Evolutionary conservation across 2,888 invertebrate genomes (phyloP).

Genomic region (Ectobius pallidus): DNA sequence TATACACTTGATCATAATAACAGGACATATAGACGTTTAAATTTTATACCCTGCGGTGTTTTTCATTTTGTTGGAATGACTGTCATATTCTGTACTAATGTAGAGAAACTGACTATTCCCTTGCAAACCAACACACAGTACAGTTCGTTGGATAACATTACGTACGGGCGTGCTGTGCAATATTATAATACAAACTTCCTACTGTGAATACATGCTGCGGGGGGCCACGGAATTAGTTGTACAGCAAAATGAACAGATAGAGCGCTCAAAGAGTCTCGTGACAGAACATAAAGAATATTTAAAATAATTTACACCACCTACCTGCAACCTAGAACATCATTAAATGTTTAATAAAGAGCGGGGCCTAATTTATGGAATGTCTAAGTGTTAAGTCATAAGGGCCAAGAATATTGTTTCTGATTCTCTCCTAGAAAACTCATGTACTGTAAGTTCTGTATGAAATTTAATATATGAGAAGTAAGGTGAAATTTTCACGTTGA

Average conservation of each 20-base stretch:
- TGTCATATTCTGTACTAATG: not conserved
- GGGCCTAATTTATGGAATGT: no score
- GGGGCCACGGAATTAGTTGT: not conserved
- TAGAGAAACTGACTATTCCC: constrained; percentile 2
- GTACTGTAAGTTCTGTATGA: no score
- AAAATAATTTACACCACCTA: not conserved
- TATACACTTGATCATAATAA: no score
- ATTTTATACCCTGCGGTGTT: no score
- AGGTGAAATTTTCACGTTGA: no score
- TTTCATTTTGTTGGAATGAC: not conserved
- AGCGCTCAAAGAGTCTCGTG: not conserved
- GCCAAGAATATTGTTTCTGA: no score
- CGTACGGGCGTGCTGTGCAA: not conserved
- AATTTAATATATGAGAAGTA: no score
- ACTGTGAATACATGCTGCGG: not conserved
- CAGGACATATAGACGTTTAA: no score
- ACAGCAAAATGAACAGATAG: constrained; percentile 5
- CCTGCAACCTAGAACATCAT: not conserved
- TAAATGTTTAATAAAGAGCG: not conserved
- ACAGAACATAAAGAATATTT: not conserved
- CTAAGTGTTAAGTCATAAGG: no score
- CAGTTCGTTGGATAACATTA: not conserved
- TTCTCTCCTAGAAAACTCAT: no score
- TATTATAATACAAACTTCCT: not conserved
- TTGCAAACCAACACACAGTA: not conserved